Evolutionary conservation across 2,113 vertebrate genomes (phyloP).

Genomic region (human (Homo sapiens)): GRCh38 chr5:93619001-93619500

Average conservation of each 20-base stretch:
- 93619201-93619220: conserved; percentile 17
- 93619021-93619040: conserved; percentile 50
- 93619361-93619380: conserved; percentile 60
- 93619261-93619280: conserved; percentile 23
- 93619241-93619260: not conserved
- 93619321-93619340: not conserved
- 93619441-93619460: not conserved
- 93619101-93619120: too few relatives aligned
- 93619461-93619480: conserved; percentile 18
- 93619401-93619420: conserved; percentile 21
- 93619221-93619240: not conserved
- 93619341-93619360: conserved; percentile 70
- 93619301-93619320: conserved; percentile 40
- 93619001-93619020: conserved; percentile 60
- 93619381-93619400: conserved; percentile 48
- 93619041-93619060: conserved; percentile 58
- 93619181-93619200: not conserved
- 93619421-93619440: conserved; percentile 54
- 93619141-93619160: not conserved
- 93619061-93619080: conserved; percentile 47
- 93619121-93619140: not conserved
- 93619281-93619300: not conserved
- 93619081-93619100: not conserved
- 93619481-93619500: conserved; percentile 39
- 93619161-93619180: not conserved